Conservation (phyloP, 2,113 vertebrate genomes). For the Oxyruncus cristatus region DNA sequence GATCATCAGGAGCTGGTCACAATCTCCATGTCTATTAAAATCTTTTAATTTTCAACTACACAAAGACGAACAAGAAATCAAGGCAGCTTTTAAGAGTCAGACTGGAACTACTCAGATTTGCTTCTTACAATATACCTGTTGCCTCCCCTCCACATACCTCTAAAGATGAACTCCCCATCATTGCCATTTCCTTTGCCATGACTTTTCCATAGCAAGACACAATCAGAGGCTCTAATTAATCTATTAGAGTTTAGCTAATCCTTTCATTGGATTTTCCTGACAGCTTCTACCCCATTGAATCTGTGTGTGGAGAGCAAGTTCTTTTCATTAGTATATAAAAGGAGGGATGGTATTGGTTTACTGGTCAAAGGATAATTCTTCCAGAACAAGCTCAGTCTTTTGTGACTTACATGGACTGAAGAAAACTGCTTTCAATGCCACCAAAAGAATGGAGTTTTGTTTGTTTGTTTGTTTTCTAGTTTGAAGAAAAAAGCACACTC, state of each 20-base stretch:
- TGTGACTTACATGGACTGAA: background rate
- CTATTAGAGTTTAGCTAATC: conserved; percentile 52
- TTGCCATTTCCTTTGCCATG: background rate
- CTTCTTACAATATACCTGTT: background rate
- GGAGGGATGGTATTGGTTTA: conserved; percentile 46
- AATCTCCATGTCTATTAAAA: background rate
- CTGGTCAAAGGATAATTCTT: conserved; percentile 51
- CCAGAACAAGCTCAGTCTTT: conserved; percentile 37
- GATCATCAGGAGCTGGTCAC: background rate
- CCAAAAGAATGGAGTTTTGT: background rate
- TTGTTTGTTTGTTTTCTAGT: background rate
- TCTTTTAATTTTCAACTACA: background rate
- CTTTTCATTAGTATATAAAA: conserved; percentile 60
- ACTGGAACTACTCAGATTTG: background rate
- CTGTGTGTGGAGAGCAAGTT: background rate
- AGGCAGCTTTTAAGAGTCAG: background rate
- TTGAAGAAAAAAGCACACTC: background rate
- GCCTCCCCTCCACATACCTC: background rate
- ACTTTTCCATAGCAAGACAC: background rate
- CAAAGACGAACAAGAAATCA: background rate
- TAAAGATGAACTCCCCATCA: background rate
- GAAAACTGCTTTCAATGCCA: background rate
- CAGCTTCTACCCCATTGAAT: conserved; percentile 40
- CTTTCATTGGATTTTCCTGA: conserved; percentile 56
- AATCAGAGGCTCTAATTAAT: conserved; percentile 41